A percentile compares a stretch with the other conserved stretches of the same genome.
Evolutionary conservation across 2,888 invertebrate genomes (phyloP).

Genomic region (Drosophila conformis): DNA sequence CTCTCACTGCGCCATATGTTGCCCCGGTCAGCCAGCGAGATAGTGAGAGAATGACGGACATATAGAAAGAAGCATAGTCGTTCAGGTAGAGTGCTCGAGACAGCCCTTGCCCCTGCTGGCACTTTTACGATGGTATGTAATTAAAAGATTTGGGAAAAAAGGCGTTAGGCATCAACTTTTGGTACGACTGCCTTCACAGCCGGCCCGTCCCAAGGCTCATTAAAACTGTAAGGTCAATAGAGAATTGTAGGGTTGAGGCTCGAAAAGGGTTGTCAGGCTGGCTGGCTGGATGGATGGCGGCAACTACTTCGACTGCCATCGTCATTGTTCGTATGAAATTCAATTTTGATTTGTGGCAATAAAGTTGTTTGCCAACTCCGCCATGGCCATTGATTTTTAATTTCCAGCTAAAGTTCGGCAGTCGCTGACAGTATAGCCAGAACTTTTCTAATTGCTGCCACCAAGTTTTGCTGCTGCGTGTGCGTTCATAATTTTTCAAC

Average conservation of each 20-base stretch:
- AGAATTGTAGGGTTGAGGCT: conserved; percentile 5
- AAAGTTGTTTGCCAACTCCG: conserved; percentile 41
- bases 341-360: conserved; percentile 65
- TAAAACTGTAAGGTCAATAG: conserved; percentile 70
- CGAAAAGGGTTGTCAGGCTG: background rate
- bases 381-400: conserved; percentile 70
- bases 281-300: background rate
- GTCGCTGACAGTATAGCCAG: conserved; percentile 65
- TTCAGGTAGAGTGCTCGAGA: conserved; percentile 31
- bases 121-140: conserved; percentile 61
- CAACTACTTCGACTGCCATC: background rate
- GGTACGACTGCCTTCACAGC: conserved; percentile 62
- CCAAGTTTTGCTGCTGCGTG: conserved; percentile 47
- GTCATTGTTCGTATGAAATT: conserved; percentile 62
- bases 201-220: conserved; percentile 52
- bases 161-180: conserved; percentile 61
- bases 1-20: conserved; percentile 67
- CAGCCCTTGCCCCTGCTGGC: conserved; percentile 11
- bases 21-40: conserved; percentile 17
- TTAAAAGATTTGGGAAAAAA: conserved; percentile 69
- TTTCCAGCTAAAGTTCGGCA: conserved; percentile 50
- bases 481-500: conserved; percentile 68
- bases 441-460: conserved; percentile 77
- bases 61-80: background rate
- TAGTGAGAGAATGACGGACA: conserved; percentile 6